Evolutionary conservation across 2,797 vertebrate genomes (phyloP).

Genomic region (Diplodus sargus): DNA sequence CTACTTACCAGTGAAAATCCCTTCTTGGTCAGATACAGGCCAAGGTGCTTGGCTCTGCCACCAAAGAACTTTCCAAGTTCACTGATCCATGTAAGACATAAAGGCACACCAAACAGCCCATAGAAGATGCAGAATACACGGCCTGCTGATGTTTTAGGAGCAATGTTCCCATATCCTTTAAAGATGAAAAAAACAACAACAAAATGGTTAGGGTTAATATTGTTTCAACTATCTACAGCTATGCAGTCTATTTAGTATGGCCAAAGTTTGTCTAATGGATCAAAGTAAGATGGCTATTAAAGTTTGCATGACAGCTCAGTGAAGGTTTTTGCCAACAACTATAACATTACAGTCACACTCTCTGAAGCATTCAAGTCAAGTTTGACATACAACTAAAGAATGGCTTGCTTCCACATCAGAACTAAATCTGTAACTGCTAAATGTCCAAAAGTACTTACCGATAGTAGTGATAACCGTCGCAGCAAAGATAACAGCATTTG

Average conservation of each 20-base stretch:
- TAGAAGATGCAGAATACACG: conserved; percentile 98
- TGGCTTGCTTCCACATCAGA: not conserved
- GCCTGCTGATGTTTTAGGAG: conserved; percentile 93
- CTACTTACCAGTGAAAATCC: conserved; percentile 91
- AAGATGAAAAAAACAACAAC: not conserved
- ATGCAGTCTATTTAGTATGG: not conserved
- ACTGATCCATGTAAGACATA: conserved; percentile 98
- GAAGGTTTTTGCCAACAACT: not conserved
- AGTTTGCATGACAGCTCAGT: not conserved
- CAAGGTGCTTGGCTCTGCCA: conserved; percentile 96
- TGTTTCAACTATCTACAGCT: not conserved
- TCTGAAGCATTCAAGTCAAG: not conserved
- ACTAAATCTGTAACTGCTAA: not conserved
- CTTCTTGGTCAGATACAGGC: conserved; percentile 94
- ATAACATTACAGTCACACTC: not conserved
- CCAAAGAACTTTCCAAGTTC: conserved; percentile 99
- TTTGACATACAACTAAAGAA: not conserved
- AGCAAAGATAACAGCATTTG: conserved; percentile 98
- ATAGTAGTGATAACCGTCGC: conserved; percentile 99
- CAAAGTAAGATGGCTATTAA: not conserved
- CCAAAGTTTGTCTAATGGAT: not conserved
- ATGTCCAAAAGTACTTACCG: conserved; percentile 80
- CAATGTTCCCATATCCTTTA: conserved; percentile 95
- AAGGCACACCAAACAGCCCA: conserved; percentile 96
- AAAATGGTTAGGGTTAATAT: not conserved